Base-by-base conservation (phyloP, 2,113 vertebrate genomes). In the Lampris megalopsis region DNA sequence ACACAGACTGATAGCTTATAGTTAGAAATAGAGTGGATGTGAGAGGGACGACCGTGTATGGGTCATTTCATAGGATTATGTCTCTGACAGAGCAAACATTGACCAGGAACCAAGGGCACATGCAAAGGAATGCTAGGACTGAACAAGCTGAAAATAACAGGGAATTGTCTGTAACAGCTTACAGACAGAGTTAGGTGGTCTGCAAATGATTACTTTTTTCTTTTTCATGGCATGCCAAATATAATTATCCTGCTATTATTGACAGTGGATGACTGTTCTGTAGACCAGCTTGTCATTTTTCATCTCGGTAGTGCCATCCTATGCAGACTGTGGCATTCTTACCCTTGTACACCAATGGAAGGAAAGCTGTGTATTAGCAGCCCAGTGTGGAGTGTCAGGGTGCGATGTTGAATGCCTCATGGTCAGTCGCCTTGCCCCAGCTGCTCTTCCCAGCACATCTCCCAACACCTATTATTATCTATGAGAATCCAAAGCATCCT, bases 401-500 rank as follows among this genome's bases (percentile, higher is more conserved):
- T 63, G 75, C 67, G 37, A 56, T 57, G 78, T 75, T 67, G 71
- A 73, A 78, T 57, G 65, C 13, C 6, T 40, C 73, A 60, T 47
- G 63, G 75, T 80, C 75, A 65, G 45, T 73, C 77, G 53, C 69
- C 49, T 4, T 81, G 77, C 49, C 49, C 50, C 80, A 84, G 79
- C 79, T 84, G 73, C 57, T 71, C 79, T 70, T 71, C 69, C 79
- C 74, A 77, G 80, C 65, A 80, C 71, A 67, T 85, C 71, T 68
- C 69, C 77, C 71, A 60, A 70, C 62, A 73, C 82, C 84, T 92
- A 92, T 93, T 94, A 91, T 92, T 93, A 91, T 91, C 87, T 79
- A 73, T 83, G 82, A 78, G 81, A 93, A 94, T 92, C 81, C 80
- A 72, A 79, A 73, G 68, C 73, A 90, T 92, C 91, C 80, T 84